Conservation (phyloP, 2,797 vertebrate species). For the Cossypha polioptera region DNA sequence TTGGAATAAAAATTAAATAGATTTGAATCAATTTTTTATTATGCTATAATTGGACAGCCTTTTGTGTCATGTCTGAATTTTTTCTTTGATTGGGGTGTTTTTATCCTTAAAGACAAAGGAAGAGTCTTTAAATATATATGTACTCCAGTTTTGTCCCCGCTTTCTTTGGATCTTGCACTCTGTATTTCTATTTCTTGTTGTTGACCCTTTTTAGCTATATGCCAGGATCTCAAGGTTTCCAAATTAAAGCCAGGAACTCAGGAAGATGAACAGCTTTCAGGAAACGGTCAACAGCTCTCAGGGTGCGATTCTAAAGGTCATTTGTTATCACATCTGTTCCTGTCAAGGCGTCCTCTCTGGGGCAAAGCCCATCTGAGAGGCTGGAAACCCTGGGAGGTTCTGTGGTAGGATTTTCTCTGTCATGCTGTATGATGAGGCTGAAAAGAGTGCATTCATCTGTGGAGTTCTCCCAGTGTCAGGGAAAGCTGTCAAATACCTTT, state of each 20-base stretch:
- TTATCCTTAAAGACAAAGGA: not conserved
- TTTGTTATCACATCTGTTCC: slow-evolving; percentile 64
- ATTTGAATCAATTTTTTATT: not conserved
- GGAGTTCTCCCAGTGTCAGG: not conserved
- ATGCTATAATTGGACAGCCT: not conserved
- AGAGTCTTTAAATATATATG: not conserved
- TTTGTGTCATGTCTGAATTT: not conserved
- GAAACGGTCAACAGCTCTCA: slow-evolving; percentile 27
- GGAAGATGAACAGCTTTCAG: slow-evolving; percentile 38
- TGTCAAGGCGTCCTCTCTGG: slow-evolving; percentile 20
- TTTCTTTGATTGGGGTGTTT: not conserved
- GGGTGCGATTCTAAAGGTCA: slow-evolving; percentile 43
- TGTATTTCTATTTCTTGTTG: not conserved
- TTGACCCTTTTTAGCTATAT: not conserved
- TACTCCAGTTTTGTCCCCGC: rapidly evolving
- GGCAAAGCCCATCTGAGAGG: not conserved
- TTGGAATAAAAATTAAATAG: not conserved
- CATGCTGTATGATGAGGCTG: not conserved
- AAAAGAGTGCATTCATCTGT: not conserved
- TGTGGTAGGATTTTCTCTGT: not conserved
- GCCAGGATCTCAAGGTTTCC: not conserved
- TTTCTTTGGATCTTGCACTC: not conserved
- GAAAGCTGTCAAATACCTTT: not conserved
- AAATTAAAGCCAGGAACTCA: not conserved
- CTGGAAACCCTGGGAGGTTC: slow-evolving; percentile 19